These are phyloP conservation scores for Lypha dubia DNA, from an alignment of 2,888 invertebrate genomes.

Conservation along the genomic window DNA sequence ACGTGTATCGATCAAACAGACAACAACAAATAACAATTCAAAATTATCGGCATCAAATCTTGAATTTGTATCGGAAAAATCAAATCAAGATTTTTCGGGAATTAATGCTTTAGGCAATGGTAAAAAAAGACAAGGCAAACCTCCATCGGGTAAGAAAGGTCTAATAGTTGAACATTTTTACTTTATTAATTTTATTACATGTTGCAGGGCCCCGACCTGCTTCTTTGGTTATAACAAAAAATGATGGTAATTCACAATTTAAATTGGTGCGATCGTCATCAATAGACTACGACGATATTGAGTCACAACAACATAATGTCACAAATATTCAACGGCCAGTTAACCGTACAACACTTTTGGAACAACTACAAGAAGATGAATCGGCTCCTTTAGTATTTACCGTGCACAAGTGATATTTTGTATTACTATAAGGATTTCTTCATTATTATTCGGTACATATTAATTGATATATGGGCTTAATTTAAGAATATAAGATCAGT, in stretches of 20 bases:
- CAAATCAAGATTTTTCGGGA: slow-evolving; percentile 49
- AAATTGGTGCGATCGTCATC: slow-evolving; percentile 82
- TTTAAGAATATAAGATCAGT: neutral
- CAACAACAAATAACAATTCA: slow-evolving; percentile 45
- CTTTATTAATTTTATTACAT: neutral
- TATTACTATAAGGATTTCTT: slow-evolving; percentile 30
- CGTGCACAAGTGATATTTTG: slow-evolving; percentile 78
- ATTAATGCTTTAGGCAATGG: slow-evolving; percentile 32
- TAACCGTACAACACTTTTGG: slow-evolving; percentile 72
- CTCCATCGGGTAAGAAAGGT: slow-evolving; percentile 78
- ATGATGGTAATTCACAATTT: slow-evolving; percentile 80
- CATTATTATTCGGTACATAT: neutral
- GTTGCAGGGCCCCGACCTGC: slow-evolving; percentile 81
- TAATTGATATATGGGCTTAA: neutral
- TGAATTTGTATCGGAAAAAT: slow-evolving; percentile 81
- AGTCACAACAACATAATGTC: slow-evolving; percentile 78
- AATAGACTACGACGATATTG: slow-evolving; percentile 83
- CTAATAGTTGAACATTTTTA: neutral
- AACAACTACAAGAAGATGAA: slow-evolving; percentile 82
- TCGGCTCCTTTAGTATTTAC: slow-evolving; percentile 82
- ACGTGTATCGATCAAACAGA: slow-evolving; percentile 82
- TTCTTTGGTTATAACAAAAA: slow-evolving; percentile 81
- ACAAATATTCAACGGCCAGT: slow-evolving; percentile 74
- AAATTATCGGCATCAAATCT: slow-evolving; percentile 76
- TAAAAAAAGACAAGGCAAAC: slow-evolving; percentile 75